These are phyloP conservation scores for Spodoptera litura DNA, from an alignment of 1,140 invertebrate species.

Conservation along the genomic window DNA sequence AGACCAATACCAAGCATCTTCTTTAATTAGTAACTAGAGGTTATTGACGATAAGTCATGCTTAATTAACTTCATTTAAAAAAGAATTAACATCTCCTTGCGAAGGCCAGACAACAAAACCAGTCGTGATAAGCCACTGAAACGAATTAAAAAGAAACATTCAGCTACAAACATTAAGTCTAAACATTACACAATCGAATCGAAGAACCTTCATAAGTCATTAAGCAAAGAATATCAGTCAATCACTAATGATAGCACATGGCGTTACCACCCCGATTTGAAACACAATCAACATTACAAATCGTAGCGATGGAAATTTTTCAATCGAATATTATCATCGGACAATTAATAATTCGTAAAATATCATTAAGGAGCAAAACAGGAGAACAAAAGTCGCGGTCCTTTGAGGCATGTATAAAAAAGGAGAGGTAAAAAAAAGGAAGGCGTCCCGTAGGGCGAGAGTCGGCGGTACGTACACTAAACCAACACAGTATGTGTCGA, in stretches of 20 bases:
- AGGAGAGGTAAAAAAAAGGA: constrained; percentile 66
- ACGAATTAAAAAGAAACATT: constrained; percentile 26
- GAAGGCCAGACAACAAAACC: not conserved
- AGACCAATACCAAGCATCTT: no score
- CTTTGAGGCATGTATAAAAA: constrained; percentile 77
- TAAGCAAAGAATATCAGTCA: constrained; percentile 42
- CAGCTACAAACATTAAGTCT: constrained; percentile 26
- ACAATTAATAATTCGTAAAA: constrained; percentile 84
- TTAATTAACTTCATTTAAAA: not conserved
- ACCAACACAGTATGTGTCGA: constrained; percentile 80
- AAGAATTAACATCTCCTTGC: not conserved
- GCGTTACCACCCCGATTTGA: constrained; percentile 38
- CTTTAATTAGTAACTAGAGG: no score
- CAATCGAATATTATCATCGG: constrained; percentile 76
- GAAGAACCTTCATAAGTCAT: constrained; percentile 38
- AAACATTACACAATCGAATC: constrained; percentile 37
- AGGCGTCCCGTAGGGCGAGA: constrained; percentile 68
- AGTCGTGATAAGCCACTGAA: constrained; percentile 35
- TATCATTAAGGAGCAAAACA: constrained; percentile 83
- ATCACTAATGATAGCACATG: constrained; percentile 43
- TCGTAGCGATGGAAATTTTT: constrained; percentile 77
- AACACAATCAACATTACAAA: constrained; percentile 63
- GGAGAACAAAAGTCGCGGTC: constrained; percentile 81
- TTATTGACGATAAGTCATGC: no score
- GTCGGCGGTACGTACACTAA: constrained; percentile 66